A percentile compares a stretch with the other conserved stretches of the same genome.
Evolutionary conservation across 2,113 vertebrate species (phyloP).

Genomic region (Balaeniceps rex): DNA sequence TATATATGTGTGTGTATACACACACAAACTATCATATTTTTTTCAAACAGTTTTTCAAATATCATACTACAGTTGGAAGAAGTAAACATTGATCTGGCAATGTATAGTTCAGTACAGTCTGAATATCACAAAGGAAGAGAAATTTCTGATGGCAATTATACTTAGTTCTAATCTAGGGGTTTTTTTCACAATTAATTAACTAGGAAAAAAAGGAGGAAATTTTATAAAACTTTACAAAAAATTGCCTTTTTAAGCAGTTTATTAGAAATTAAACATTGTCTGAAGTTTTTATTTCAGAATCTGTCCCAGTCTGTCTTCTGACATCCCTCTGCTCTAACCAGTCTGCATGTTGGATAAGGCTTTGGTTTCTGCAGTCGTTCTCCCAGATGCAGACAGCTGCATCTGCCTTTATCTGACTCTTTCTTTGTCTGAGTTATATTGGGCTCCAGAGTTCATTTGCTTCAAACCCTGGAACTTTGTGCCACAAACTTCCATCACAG

Average conservation of each 20-base stretch:
- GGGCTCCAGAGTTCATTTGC: neutral
- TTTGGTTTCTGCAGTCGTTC: neutral
- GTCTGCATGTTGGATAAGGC: neutral
- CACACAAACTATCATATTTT: neutral
- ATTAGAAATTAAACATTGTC: neutral
- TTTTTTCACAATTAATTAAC: neutral
- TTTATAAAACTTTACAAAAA: neutral
- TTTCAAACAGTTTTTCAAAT: neutral
- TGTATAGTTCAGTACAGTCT: neutral
- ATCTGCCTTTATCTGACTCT: neutral
- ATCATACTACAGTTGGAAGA: neutral
- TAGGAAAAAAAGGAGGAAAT: neutral
- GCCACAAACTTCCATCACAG: neutral
- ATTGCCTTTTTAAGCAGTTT: neutral
- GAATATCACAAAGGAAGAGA: neutral
- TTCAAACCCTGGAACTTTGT: neutral
- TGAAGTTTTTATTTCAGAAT: neutral
- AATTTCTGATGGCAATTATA: neutral
- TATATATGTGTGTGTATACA: neutral
- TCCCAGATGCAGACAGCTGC: neutral
- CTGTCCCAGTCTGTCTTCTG: neutral
- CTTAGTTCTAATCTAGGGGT: neutral
- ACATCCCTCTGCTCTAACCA: neutral
- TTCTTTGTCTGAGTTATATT: neutral
- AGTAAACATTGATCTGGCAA: neutral